Evolutionary conservation across 2,888 invertebrate genomes (phyloP).

Genomic region (Tholera decimalis): DNA sequence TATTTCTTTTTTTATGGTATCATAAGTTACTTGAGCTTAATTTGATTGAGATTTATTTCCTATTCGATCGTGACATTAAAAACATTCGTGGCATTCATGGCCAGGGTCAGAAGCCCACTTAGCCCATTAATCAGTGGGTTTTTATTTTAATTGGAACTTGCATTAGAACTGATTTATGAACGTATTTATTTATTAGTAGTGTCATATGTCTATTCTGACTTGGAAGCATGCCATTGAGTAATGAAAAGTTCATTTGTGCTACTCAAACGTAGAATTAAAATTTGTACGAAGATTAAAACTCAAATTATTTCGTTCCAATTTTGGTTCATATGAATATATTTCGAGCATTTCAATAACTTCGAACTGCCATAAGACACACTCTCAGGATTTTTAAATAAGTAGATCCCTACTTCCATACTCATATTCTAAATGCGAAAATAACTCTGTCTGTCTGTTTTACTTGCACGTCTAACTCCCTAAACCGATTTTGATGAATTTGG

Average conservation of each 20-base stretch:
- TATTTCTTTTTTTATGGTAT: too few species aligned
- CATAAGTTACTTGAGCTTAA: conserved; percentile 7
- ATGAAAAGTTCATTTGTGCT: neutral
- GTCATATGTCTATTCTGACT: neutral
- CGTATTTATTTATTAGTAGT: conserved; percentile 1
- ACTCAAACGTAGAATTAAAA: neutral
- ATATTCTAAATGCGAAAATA: too few species aligned
- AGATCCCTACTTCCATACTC: too few species aligned
- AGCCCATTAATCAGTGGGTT: neutral
- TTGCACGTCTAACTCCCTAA: too few species aligned
- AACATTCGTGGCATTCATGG: conserved; percentile 35
- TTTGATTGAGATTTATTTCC: conserved; percentile 27
- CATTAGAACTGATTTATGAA: conserved; percentile 6
- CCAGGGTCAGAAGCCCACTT: conserved; percentile 24
- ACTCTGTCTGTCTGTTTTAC: too few species aligned
- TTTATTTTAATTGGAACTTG: conserved; percentile 13
- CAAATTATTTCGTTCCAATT: neutral
- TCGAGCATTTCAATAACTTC: too few species aligned
- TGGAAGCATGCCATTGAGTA: conserved; percentile 6
- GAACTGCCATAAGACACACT: too few species aligned
- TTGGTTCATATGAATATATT: neutral
- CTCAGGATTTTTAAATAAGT: too few species aligned
- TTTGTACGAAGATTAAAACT: neutral
- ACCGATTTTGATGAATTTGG: too few species aligned
- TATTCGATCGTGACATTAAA: conserved; percentile 29